A percentile compares a stretch with the other conserved stretches of the same genome.
Evolutionary conservation across 1,140 invertebrate genomes (phyloP).

Genomic region (Apis mellifera): Amel_HAv3.1 CM009945.2:4781501-4782000

Average conservation of each 20-base stretch:
- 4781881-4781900: background rate
- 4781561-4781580: no score
- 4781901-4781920: background rate
- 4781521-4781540: no score
- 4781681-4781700: background rate
- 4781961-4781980: background rate
- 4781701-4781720: background rate
- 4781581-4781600: no score
- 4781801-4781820: background rate
- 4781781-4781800: no score
- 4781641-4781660: no score
- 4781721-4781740: no score
- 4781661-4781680: background rate
- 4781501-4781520: no score
- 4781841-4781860: conserved; percentile 19
- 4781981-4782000: no score
- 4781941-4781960: no score
- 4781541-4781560: no score
- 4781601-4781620: no score
- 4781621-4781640: no score
- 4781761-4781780: background rate
- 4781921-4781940: background rate
- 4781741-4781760: background rate
- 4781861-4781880: background rate
- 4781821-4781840: background rate